Evolutionary conservation across 2,797 vertebrate species (phyloP), one percentile per base, ranked within the genome.

Genomic region (Denticeps clupeoides): DNA sequence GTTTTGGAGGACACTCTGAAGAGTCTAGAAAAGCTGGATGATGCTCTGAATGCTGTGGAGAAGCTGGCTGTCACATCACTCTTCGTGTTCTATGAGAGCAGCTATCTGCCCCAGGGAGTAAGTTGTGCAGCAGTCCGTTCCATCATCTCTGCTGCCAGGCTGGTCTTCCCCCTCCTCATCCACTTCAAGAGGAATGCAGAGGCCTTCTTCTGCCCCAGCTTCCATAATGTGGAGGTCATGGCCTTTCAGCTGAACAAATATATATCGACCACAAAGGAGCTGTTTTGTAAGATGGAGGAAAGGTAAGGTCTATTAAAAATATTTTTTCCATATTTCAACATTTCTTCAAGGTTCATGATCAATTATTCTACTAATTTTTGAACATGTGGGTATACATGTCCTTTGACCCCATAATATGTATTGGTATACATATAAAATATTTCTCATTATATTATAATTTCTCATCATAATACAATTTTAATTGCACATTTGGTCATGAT

Each of bases 41-140:
- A 7, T 49, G 79, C 82, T 47, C 58, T 80, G 69, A 71, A 76
- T 19, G 72, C 72, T 7, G 46, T 80, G 57, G 80, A 82, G 68
- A 78, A 61, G 48, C 73, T 84, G 48, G 67, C 74, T 0, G 73
- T 68, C 56, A 83, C 80, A 12, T 82, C 82, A 0, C 48, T 63
- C 18, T 68, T 69, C 2, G 62, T 83, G 48, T 83, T 82, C 41
- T 26, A 1, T 2, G 59, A 53, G 5, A 42, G 64, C 19, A 70
- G 64, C 45, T 32, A 33, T 18, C 63, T 78, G 35, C 60, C 72
- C 0, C 5, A 40, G 2, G 56, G 37, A 5, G 45, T 50, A 47
- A 27, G 41, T n/a, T 23, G 49, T 1, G 45, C 55, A 1, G 3
- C 32, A 0, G 57, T 80, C 16, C 56, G 62, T 42, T 53, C 26